These are phyloP conservation scores for Caenorhabditis angaria DNA, from an alignment of 2,888 invertebrate species.

Conservation along the genomic window DNA sequence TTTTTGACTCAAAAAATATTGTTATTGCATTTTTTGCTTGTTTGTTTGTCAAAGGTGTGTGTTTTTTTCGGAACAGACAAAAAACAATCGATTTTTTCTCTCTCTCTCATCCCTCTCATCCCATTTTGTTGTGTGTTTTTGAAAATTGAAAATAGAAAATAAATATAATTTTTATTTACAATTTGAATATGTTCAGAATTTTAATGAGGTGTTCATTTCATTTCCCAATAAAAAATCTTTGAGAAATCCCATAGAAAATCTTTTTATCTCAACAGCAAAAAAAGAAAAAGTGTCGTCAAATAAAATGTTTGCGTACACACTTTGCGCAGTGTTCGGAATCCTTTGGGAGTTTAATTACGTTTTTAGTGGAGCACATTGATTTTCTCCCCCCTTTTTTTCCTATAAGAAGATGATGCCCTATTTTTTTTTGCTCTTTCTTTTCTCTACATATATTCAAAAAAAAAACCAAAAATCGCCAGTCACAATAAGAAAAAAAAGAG, in stretches of 20 bases:
- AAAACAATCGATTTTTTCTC: background rate
- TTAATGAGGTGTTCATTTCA: constrained; percentile 1
- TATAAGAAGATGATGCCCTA: background rate
- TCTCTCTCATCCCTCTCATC: too few species aligned
- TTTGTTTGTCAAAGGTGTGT: constrained; percentile 1
- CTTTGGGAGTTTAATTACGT: constrained; percentile 1
- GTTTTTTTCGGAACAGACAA: too few species aligned
- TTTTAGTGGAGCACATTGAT: constrained; percentile 2
- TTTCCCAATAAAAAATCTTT: too few species aligned
- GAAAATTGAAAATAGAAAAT: too few species aligned
- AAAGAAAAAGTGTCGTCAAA: background rate
- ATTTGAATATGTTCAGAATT: background rate
- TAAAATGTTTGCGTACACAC: background rate
- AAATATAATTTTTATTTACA: background rate
- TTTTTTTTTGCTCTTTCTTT: background rate
- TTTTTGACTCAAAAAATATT: too few species aligned
- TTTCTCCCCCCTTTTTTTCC: background rate
- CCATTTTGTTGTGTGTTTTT: too few species aligned
- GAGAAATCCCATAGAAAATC: background rate
- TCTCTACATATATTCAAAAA: background rate
- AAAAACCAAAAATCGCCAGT: background rate
- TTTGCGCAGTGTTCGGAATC: background rate
- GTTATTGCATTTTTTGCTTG: background rate
- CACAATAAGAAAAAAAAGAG: too few species aligned
- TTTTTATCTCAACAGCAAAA: too few species aligned